Conservation (phyloP, 2,888 invertebrate genomes). For the Hirtodrosophila confusa region DNA sequence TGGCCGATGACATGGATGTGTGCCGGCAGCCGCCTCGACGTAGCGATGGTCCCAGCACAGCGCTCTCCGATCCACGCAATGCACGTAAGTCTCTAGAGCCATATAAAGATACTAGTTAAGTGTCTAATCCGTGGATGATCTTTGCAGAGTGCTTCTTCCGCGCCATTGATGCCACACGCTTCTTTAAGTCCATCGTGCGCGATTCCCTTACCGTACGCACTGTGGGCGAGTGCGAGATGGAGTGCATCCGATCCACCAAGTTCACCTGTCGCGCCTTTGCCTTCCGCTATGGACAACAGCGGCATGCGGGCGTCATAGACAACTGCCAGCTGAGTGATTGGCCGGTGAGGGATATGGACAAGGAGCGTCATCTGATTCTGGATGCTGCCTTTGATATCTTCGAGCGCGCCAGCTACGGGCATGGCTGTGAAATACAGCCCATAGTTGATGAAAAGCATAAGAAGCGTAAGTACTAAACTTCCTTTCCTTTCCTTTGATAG, state of each 20-base stretch:
- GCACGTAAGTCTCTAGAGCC: constrained; percentile 72
- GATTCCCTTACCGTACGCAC: constrained; percentile 88
- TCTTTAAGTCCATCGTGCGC: constrained; percentile 87
- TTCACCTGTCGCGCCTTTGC: constrained; percentile 93
- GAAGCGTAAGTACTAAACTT: constrained; percentile 77
- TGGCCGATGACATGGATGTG: constrained; percentile 86
- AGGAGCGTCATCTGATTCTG: constrained; percentile 86
- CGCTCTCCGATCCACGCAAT: constrained; percentile 84
- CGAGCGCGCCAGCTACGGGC: constrained; percentile 91
- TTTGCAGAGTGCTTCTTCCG: constrained; percentile 92
- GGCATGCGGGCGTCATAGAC: constrained; percentile 88
- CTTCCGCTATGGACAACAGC: constrained; percentile 88
- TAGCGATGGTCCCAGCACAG: constrained; percentile 75
- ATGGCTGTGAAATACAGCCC: constrained; percentile 91
- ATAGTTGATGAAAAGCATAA: constrained; percentile 84
- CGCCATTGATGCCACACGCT: constrained; percentile 89
- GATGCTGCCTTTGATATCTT: constrained; percentile 90
- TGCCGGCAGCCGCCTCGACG: constrained; percentile 83
- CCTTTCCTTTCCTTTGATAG: too few species aligned
- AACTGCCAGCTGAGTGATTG: constrained; percentile 92
- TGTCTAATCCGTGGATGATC: neutral
- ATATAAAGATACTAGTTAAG: too few species aligned
- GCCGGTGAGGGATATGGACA: constrained; percentile 88
- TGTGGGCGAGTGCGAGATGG: constrained; percentile 91
- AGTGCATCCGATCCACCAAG: constrained; percentile 89